phyloP scores from a whole-genome alignment of 2,888 invertebrate species.

The Meiosimyza platycephala region DNA sequence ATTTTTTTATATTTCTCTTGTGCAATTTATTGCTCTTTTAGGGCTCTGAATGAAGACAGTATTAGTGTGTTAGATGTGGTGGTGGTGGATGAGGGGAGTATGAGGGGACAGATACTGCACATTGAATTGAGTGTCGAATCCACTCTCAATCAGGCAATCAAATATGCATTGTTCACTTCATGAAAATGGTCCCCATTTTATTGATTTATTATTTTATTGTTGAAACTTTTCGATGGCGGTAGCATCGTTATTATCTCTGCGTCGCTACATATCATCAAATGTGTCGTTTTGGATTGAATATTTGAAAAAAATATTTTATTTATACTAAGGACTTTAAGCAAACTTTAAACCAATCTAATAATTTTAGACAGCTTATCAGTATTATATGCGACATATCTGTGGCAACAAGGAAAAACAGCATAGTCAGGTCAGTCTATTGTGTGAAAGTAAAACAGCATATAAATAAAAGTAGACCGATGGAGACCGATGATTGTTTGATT shows the following conservation, averaged over 20 bases:
- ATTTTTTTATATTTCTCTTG: constrained; percentile 5
- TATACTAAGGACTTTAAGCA: too few species aligned
- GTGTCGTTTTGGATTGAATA: background rate
- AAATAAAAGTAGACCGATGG: too few species aligned
- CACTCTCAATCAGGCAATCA: constrained; percentile 23
- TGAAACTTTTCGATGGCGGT: background rate
- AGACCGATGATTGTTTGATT: too few species aligned
- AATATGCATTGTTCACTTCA: constrained; percentile 27
- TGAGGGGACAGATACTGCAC: too few species aligned
- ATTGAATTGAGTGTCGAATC: constrained; percentile 3
- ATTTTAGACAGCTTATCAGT: too few species aligned
- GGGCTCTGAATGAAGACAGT: background rate
- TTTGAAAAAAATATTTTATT: background rate
- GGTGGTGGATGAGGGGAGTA: too few species aligned
- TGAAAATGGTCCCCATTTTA: constrained; percentile 18
- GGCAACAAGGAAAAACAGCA: too few species aligned
- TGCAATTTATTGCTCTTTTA: constrained; percentile 3
- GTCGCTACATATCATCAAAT: background rate
- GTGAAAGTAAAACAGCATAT: too few species aligned
- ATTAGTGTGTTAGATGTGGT: too few species aligned
- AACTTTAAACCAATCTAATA: too few species aligned
- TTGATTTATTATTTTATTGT: constrained; percentile 26
- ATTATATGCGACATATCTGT: too few species aligned
- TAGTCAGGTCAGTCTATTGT: too few species aligned
- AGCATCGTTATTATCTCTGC: background rate